Percentiles rank a stretch among this genome's conserved stretches.
These are phyloP conservation scores for Pelmatolapia mariae DNA, from an alignment of 2,113 vertebrate genomes.

Conservation along the genomic window DNA sequence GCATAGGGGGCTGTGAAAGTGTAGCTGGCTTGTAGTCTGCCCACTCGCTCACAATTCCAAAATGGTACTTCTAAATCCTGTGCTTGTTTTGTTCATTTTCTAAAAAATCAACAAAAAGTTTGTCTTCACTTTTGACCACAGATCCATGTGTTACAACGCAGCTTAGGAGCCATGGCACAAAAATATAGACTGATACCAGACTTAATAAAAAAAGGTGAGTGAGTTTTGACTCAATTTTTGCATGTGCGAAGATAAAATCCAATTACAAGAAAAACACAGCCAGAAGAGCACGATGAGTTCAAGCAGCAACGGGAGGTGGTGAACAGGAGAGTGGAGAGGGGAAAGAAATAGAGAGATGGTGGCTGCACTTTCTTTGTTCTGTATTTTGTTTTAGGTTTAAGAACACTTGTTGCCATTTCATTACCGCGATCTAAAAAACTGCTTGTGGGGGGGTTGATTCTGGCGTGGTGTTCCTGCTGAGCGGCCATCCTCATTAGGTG, in stretches of 20 bases:
- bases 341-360: background rate
- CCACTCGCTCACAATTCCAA: background rate
- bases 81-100: background rate
- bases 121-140: background rate
- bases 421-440: background rate
- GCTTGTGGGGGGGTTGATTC: background rate
- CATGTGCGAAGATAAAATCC: background rate
- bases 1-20: background rate
- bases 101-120: background rate
- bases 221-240: background rate
- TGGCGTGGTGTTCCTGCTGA: background rate
- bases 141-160: background rate
- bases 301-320: background rate
- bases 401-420: background rate
- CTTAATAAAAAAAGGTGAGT: background rate
- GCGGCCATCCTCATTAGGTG: background rate
- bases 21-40: background rate
- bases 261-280: background rate
- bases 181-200: background rate
- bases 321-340: background rate
- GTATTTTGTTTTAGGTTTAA: background rate
- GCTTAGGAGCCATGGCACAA: background rate
- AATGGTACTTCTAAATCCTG: background rate
- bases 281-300: background rate
- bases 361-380: background rate